Evolutionary conservation across 1,140 invertebrate genomes (phyloP).

Genomic region (Psix sp.): DNA sequence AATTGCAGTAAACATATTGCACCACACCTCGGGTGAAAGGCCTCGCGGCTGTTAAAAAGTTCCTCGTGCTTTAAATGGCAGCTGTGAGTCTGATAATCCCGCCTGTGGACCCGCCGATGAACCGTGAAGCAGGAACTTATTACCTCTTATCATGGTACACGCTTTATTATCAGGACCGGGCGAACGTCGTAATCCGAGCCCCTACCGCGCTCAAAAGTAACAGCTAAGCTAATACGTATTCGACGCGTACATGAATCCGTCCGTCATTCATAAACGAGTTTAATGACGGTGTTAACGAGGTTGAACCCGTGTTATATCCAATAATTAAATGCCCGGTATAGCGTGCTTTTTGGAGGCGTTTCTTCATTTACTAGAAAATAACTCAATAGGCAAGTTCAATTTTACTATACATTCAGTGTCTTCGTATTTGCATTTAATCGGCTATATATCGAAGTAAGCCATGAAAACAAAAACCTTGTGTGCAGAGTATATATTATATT

Average conservation of each 20-base stretch:
- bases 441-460: too few relatives aligned
- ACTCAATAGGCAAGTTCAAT: conserved; percentile 28
- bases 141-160: conserved; percentile 60
- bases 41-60: conserved; percentile 60
- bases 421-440: too few relatives aligned
- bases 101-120: conserved; percentile 63
- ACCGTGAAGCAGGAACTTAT: conserved; percentile 74
- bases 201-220: not conserved
- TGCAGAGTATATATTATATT: too few relatives aligned
- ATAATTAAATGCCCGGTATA: conserved; percentile 37
- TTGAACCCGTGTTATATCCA: conserved; percentile 18
- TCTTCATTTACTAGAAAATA: conserved; percentile 14
- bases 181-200: conserved; percentile 28
- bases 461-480: too few relatives aligned
- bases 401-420: too few relatives aligned
- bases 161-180: conserved; percentile 65
- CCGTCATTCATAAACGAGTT: conserved; percentile 13
- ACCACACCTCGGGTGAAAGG: conserved; percentile 74
- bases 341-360: conserved; percentile 29
- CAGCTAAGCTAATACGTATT: conserved; percentile 22
- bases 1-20: conserved; percentile 65
- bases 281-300: conserved; percentile 47
- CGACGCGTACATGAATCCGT: conserved; percentile 4
- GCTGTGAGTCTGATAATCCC: conserved; percentile 58
- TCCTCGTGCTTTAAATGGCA: conserved; percentile 45